Conservation (phyloP, 2,888 invertebrate genomes). For the Stramonita haemastoma region DNA sequence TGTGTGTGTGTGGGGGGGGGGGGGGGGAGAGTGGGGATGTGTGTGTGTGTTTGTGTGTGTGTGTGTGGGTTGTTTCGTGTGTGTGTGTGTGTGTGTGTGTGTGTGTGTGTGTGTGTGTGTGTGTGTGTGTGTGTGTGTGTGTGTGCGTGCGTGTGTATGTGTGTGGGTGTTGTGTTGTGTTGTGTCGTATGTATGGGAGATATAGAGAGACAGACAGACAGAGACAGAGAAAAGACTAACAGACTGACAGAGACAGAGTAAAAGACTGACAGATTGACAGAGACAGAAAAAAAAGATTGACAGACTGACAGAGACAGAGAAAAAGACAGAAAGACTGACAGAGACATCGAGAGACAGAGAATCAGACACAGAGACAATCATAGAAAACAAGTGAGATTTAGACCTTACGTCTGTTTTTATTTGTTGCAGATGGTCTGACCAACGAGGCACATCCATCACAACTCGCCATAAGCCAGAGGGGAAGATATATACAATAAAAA, state of each 20-base stretch:
- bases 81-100: neutral
- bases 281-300: neutral
- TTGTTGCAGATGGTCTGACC: neutral
- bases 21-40: neutral
- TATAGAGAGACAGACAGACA: too few species aligned
- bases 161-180: too few species aligned
- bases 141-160: too few species aligned
- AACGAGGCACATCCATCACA: neutral
- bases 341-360: neutral
- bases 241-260: neutral
- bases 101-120: too few species aligned
- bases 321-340: neutral
- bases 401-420: neutral
- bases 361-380: neutral
- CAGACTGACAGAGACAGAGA: neutral
- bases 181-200: too few species aligned
- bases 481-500: too few species aligned
- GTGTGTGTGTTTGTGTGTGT: neutral
- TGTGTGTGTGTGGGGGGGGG: neutral
- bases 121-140: too few species aligned
- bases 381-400: neutral
- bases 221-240: slow-evolving; percentile 16
- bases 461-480: neutral
- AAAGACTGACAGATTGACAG: neutral
- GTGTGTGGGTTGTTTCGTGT: neutral